Evolutionary conservation across 1,140 invertebrate genomes (phyloP), one percentile per base, ranked within the genome.

Genomic region (Drosophila erecta): DNA sequence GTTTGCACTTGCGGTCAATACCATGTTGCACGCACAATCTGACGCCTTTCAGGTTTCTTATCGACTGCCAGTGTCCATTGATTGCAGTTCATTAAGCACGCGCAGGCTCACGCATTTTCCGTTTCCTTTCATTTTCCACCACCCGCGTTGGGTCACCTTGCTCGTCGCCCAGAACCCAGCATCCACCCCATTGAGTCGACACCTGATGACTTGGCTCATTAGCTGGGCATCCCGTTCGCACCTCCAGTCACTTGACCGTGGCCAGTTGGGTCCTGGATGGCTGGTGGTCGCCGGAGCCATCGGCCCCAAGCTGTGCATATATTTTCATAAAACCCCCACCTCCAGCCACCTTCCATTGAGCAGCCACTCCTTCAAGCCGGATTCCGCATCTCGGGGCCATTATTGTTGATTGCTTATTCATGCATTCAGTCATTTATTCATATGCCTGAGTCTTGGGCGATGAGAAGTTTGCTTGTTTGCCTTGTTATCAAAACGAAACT

Each of bases 41-140:
- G 66, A 53, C 64, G 76, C 72, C 67, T 89, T 76, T 86, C 58
- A 41, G 53, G 44, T 67, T 75, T 73, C 84, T 83, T 87, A 89
- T 89, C 83, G 79, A 89, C 83, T 77, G 76, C 37, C 71, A 53
- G 49, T 41, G 62, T 51, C 76, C 83, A 83, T 89, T 87, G 83
- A 87, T 87, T 87, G 83, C 84, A 89, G 83, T 83, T 86, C 83
- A 86, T 87, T 87, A 89, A 89, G 79, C 83, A 87, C 72, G 83
- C 84, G 47, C 81, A 33, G 67, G 44, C 57, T 66, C 81, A 77
- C 62, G 69, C 77, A 80, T 67, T 77, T 49, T 50, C 56, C 50
- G 22, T 46, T 44, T 40, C 15, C 57, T 46, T 56, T 49, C 20
- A 43, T 38, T 35, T 54, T 38, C 54, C 54, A 27, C 46, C 54